Evolutionary conservation across 2,113 vertebrate species (phyloP), one percentile per base, ranked within the genome.

Genomic region (Silurus meridionalis): DNA sequence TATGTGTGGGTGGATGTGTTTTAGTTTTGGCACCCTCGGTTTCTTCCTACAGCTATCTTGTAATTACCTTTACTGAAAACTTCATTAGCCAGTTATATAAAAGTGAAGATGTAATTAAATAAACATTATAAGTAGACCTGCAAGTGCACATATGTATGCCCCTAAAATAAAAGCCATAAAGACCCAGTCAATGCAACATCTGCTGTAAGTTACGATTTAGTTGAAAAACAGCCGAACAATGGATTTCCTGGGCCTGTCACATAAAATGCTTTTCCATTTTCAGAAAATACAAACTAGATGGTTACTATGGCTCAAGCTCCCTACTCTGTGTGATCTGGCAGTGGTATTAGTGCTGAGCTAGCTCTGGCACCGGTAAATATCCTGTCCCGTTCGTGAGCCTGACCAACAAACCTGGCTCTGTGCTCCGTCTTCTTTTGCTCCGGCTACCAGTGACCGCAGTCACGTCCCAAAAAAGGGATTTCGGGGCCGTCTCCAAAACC

Each of bases 351-450:
- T 72, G 60, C 85, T 53, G 85, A 77, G 69, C 71, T 83, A 63
- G 69, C 80, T 72, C 80, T 86, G 85, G 85, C 85, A 86, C 37
- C n/a, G 78, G 80, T 53, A 55, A 82, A 87, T 82, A 83, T 87
- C 85, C 80, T 86, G 80, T 53, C 85, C 57, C 13, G 11, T 82
- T 75, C 48, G 5, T 82, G 37, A 74, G 69, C 80, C 80, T 57
- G 80, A 86, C 80, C 67, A 74, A 75, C 80, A 87, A 74, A 8
- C 63, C 67, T 48, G 4, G 50, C 60, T 53, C 69, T 64, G 71
- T 75, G 80, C 71, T 82, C 67, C 37, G 53, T 64, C 50, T 28
- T 21, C 55, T 77, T 61, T 72, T 46, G 9, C 28, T 17, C 69
- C 58, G 50, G 57, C 67, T 64, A 58, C 79, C 57, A 50, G 58